phyloP scores from a whole-genome alignment of 1,140 invertebrate species.

The Choristoneura fumiferana region DNA sequence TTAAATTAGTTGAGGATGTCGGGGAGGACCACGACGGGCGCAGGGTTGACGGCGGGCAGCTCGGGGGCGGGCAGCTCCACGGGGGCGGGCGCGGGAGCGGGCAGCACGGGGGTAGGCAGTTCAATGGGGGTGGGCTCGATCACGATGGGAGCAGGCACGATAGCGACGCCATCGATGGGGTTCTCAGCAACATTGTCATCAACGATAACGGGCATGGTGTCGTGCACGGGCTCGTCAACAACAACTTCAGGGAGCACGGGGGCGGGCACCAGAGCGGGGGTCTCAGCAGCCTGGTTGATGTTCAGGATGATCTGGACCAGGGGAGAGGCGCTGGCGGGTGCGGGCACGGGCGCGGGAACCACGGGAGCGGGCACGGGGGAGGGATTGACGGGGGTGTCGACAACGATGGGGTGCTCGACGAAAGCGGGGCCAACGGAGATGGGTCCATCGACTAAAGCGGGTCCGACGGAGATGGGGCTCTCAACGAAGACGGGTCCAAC shows the following conservation, averaged over 20 bases:
- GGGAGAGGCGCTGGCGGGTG: slow-evolving; percentile 9
- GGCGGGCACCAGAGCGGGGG: background rate
- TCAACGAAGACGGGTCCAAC: background rate
- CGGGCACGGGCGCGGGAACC: background rate
- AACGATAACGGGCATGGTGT: background rate
- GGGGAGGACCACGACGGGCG: slow-evolving; percentile 11
- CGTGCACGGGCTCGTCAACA: slow-evolving; percentile 17
- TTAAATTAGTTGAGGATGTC: background rate
- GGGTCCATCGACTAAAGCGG: slow-evolving; percentile 10
- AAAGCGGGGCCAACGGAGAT: background rate
- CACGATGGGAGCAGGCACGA: background rate
- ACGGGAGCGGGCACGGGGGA: background rate
- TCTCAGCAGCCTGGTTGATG: slow-evolving; percentile 23
- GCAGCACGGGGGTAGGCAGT: background rate
- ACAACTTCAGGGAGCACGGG: slow-evolving; percentile 18
- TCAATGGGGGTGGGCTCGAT: background rate
- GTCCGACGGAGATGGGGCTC: background rate
- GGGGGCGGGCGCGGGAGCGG: background rate
- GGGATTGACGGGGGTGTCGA: slow-evolving; percentile 4
- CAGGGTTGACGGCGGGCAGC: slow-evolving; percentile 17
- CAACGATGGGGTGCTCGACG: slow-evolving; percentile 1
- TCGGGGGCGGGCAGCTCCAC: slow-evolving; percentile 9
- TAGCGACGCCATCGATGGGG: background rate
- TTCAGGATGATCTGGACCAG: slow-evolving; percentile 37
- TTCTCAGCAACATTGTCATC: background rate